Percentiles rank a stretch among this genome's conserved stretches.
phyloP scores from a whole-genome alignment of 2,113 vertebrate species.

The Callaeas wilsoni region DNA sequence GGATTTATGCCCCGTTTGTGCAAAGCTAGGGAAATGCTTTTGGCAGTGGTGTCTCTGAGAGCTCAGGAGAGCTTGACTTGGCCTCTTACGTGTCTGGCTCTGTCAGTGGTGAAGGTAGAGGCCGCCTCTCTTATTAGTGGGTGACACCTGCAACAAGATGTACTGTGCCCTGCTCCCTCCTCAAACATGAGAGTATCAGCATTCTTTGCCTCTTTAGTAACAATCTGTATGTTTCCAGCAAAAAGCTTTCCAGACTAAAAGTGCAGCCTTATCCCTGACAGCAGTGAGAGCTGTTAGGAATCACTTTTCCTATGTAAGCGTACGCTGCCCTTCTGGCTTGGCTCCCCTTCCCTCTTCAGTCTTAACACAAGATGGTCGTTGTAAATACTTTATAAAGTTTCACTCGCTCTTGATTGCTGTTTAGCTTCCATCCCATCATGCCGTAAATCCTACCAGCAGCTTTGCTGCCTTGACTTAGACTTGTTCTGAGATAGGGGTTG shows the following conservation, averaged over 20 bases:
- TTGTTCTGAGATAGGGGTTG: background rate
- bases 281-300: background rate
- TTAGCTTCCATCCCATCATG: background rate
- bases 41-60: background rate
- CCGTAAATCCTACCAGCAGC: background rate
- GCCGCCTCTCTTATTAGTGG: background rate
- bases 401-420: background rate
- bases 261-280: background rate
- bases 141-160: background rate
- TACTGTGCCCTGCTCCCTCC: background rate
- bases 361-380: background rate
- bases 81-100: background rate
- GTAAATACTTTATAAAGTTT: background rate
- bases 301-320: background rate
- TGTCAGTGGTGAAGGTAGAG: background rate
- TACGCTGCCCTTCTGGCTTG: rapidly evolving
- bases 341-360: background rate
- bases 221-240: background rate
- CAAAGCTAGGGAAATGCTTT: background rate
- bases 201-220: background rate
- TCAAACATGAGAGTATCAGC: rapidly evolving
- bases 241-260: background rate
- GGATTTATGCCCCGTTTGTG: rapidly evolving
- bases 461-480: background rate
- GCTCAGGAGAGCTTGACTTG: background rate